Percentiles rank a stretch among this genome's conserved stretches.
phyloP scores from a whole-genome alignment of 2,797 vertebrate genomes.

The Tokudaia tokunoshimensis region DNA sequence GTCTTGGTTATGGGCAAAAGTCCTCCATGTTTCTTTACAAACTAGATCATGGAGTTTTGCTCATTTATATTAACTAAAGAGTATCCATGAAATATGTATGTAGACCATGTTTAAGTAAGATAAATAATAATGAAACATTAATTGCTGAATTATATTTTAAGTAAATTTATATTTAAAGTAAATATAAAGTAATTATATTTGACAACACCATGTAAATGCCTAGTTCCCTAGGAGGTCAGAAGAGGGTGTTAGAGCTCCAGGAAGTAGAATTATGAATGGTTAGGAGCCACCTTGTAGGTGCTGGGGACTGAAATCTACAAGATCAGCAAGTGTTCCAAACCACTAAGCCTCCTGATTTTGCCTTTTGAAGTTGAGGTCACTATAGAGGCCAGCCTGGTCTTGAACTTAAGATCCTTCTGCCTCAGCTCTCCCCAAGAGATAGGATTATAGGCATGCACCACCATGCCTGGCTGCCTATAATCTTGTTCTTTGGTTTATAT shows the following conservation, averaged over 20 bases:
- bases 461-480: background rate
- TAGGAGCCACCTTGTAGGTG: background rate
- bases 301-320: background rate
- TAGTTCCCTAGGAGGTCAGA: background rate
- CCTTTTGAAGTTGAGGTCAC: background rate
- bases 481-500: background rate
- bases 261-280: background rate
- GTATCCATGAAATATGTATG: background rate
- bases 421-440: background rate
- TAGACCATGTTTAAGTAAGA: background rate
- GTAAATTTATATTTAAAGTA: no score
- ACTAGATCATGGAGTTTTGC: background rate
- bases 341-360: background rate
- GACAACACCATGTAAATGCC: background rate
- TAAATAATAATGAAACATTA: constrained; percentile 17
- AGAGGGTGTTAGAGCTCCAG: background rate
- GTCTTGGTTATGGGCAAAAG: background rate
- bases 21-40: background rate
- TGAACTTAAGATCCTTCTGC: background rate
- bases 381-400: background rate
- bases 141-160: background rate
- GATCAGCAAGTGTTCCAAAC: background rate
- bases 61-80: background rate
- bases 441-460: background rate
- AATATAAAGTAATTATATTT: background rate